These are phyloP conservation scores for Tachuris rubrigastra DNA, from an alignment of 2,113 vertebrate genomes.

Conservation along the genomic window DNA sequence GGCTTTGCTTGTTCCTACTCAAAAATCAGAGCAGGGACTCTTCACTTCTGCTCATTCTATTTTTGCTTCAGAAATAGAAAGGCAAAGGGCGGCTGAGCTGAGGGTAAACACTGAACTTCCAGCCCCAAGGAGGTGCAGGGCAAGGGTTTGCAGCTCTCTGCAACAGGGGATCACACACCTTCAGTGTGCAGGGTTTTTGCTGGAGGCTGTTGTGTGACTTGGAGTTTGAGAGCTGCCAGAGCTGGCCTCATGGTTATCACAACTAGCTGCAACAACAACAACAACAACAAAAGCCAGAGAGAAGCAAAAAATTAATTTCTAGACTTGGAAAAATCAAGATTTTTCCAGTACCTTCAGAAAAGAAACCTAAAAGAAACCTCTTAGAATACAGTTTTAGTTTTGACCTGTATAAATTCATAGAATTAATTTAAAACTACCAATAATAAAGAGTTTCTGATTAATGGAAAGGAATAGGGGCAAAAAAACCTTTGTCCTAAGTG, in stretches of 20 bases:
- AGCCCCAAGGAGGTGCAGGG: background rate
- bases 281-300: background rate
- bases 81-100: background rate
- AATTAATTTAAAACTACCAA: background rate
- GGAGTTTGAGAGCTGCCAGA: background rate
- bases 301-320: background rate
- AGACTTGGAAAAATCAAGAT: background rate
- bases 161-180: background rate
- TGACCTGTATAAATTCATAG: background rate
- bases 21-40: background rate
- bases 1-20: background rate
- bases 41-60: background rate
- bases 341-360: background rate
- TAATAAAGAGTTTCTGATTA: background rate
- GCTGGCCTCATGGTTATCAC: background rate
- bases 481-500: background rate
- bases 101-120: background rate
- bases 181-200: rapidly evolving
- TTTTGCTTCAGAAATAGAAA: background rate
- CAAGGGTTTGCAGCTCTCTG: background rate
- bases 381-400: background rate
- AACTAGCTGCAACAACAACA: background rate
- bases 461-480: background rate
- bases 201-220: background rate
- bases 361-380: background rate